Percentiles rank a stretch among this genome's conserved stretches.
Evolutionary conservation across 2,113 vertebrate species (phyloP).

Genomic region (Puma concolor): DNA sequence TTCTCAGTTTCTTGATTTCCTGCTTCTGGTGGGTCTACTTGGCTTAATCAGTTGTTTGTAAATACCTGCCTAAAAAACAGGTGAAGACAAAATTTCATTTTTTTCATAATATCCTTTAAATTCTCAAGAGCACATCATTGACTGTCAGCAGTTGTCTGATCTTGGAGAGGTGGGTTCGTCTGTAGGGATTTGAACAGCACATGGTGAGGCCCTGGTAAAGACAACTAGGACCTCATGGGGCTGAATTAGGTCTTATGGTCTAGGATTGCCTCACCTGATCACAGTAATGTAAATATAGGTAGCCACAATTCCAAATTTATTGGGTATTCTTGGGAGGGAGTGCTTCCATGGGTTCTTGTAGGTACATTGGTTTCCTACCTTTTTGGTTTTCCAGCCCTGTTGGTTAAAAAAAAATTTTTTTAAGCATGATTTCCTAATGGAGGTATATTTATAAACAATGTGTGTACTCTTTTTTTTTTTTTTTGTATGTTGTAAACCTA

Average conservation of each 20-base stretch:
- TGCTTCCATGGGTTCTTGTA: neutral
- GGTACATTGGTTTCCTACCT: neutral
- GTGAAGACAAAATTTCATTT: neutral
- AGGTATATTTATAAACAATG: neutral
- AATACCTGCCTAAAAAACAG: neutral
- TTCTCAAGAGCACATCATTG: neutral
- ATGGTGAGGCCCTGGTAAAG: neutral
- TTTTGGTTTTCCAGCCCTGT: neutral
- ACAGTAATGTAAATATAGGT: neutral
- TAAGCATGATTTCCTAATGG: neutral
- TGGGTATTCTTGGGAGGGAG: neutral
- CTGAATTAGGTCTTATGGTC: neutral
- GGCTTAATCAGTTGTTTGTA: conserved; percentile 38
- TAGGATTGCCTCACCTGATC: neutral
- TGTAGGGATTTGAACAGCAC: neutral
- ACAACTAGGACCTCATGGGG: neutral
- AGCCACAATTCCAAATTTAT: neutral
- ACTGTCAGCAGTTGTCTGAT: neutral
- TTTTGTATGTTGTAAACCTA: neutral
- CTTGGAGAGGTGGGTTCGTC: neutral
- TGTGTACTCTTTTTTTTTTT: neutral
- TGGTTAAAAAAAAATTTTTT: neutral
- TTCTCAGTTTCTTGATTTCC: neutral
- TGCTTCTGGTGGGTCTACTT: conserved; percentile 22
- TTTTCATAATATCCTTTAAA: neutral